Evolutionary conservation across 1,140 invertebrate genomes (phyloP).

Genomic region (Drosophila bifasciata): DNA sequence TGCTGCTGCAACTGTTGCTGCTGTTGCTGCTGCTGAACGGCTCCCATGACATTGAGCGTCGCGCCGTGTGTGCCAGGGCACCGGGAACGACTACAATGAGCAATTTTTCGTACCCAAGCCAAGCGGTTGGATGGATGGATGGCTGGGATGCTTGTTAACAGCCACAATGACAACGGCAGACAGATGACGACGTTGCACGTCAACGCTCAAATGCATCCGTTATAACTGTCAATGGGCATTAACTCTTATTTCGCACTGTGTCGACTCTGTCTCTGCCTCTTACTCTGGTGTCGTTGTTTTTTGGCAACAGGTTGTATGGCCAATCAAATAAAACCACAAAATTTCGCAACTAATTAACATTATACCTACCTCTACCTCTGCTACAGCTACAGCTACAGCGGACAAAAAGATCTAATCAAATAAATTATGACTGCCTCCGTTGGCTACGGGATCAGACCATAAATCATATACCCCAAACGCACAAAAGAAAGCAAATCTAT

Average conservation of each 20-base stretch:
- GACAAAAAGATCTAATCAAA: constrained; percentile 54
- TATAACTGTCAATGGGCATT: constrained; percentile 74
- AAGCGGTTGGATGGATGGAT: constrained; percentile 11
- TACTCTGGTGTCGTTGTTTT: constrained; percentile 46
- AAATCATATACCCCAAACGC: constrained; percentile 57
- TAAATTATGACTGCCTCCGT: constrained; percentile 50
- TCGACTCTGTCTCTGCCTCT: too few species aligned
- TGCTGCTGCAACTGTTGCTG: constrained; percentile 31
- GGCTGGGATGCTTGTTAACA: constrained; percentile 59
- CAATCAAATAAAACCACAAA: constrained; percentile 7
- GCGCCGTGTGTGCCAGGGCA: constrained; percentile 20
- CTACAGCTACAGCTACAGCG: too few species aligned
- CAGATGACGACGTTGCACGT: constrained; percentile 60
- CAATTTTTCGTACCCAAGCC: constrained; percentile 51
- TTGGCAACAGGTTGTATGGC: not conserved
- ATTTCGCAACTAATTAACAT: constrained; percentile 27
- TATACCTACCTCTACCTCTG: constrained; percentile 20
- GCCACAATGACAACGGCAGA: constrained; percentile 59
- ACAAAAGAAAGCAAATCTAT: constrained; percentile 63
- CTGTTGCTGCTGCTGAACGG: constrained; percentile 25
- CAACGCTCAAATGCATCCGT: constrained; percentile 80
- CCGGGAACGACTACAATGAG: constrained; percentile 59
- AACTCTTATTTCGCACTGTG: constrained; percentile 21
- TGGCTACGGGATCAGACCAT: constrained; percentile 13
- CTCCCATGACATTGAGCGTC: constrained; percentile 78